phyloP scores from a whole-genome alignment of 2,888 invertebrate genomes.

The Drosophila stalkeri region DNA sequence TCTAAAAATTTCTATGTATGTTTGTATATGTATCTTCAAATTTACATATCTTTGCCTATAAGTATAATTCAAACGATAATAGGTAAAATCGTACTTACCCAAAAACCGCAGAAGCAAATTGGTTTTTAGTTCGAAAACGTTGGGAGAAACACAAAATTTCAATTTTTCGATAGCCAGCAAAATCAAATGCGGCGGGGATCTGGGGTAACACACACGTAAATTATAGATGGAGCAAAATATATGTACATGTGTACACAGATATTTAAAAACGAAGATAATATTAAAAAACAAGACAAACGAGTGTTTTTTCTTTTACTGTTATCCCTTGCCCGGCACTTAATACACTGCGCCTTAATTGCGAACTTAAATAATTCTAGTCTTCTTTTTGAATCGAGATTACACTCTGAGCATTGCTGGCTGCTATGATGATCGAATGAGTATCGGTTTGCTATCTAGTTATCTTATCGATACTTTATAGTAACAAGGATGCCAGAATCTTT shows the following conservation, averaged over 20 bases:
- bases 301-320: constrained; percentile 22
- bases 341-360: constrained; percentile 9
- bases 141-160: constrained; percentile 17
- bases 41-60: neutral
- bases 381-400: constrained; percentile 20
- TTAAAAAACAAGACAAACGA: constrained; percentile 56
- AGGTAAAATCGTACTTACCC: constrained; percentile 7
- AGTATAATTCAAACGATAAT: neutral
- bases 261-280: constrained; percentile 61
- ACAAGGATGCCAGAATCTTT: constrained; percentile 32
- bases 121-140: constrained; percentile 17
- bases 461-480: neutral
- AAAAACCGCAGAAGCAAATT: constrained; percentile 2
- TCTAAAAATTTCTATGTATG: neutral
- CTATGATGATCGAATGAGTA: constrained; percentile 23
- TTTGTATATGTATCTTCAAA: neutral
- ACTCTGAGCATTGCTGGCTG: constrained; percentile 5
- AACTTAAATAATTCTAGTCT: constrained; percentile 19
- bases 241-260: constrained; percentile 49
- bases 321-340: constrained; percentile 25
- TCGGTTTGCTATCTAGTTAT: constrained; percentile 3
- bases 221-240: constrained; percentile 27
- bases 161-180: constrained; percentile 20
- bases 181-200: constrained; percentile 14
- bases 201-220: constrained; percentile 40